Conservation (phyloP, 2,113 vertebrate species). For the Rhinolophus sinicus region DNA sequence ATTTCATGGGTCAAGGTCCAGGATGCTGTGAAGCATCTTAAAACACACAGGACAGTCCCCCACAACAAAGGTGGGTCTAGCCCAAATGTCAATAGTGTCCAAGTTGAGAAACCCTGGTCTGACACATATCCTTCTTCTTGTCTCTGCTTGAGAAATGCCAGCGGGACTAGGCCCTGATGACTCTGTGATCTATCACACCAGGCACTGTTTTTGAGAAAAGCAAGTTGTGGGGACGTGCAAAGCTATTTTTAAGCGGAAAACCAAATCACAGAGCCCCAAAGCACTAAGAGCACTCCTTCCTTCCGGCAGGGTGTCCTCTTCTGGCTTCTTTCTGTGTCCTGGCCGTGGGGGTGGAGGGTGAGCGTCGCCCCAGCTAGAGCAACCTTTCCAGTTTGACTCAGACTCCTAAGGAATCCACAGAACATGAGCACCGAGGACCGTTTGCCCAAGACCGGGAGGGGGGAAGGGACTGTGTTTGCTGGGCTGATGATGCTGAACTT, state of each 20-base stretch:
- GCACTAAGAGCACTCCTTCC: background rate
- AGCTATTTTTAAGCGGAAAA: background rate
- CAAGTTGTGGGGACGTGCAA: background rate
- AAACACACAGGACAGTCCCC: background rate
- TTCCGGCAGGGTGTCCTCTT: background rate
- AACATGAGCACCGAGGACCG: background rate
- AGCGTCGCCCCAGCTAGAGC: background rate
- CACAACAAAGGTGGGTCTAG: background rate
- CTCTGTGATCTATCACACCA: background rate
- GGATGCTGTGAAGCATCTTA: background rate
- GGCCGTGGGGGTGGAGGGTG: background rate
- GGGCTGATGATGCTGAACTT: conserved; percentile 75
- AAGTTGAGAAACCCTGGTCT: background rate
- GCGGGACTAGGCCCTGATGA: no score
- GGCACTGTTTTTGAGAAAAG: conserved; percentile 35
- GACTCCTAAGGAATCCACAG: background rate
- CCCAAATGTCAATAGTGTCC: background rate
- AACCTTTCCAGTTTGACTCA: background rate
- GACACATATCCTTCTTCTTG: background rate
- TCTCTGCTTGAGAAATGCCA: background rate
- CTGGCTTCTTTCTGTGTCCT: background rate
- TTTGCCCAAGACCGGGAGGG: conserved; percentile 6
- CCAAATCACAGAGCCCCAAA: background rate
- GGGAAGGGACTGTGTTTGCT: conserved; percentile 37
- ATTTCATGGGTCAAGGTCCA: background rate